These are phyloP conservation scores for Emydura subglobosa DNA, from an alignment of 2,113 vertebrate genomes.

Conservation along the genomic window DNA sequence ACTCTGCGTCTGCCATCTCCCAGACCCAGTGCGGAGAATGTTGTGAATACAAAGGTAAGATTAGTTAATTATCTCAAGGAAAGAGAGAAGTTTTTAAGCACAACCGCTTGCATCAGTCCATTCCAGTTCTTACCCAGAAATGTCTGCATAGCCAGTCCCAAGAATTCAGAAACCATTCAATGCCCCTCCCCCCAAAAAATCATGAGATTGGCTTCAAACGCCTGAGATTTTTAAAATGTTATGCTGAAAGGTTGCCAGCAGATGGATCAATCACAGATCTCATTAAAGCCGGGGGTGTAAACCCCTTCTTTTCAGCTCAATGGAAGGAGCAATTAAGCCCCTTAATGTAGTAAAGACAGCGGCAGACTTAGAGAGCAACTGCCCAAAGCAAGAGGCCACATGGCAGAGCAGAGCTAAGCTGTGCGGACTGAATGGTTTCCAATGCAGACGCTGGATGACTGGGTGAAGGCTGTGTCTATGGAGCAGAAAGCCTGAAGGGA, in stretches of 20 bases:
- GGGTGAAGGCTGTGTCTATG: not conserved
- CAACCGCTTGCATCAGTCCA: not conserved
- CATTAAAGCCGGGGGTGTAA: not conserved
- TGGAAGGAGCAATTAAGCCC: not conserved
- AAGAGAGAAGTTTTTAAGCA: not conserved
- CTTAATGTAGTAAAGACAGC: not conserved
- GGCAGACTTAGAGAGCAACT: not conserved
- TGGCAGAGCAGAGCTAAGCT: not conserved
- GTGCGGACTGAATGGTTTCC: not conserved
- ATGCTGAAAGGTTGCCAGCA: not conserved
- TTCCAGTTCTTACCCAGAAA: not conserved
- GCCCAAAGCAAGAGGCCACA: not conserved
- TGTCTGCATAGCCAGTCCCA: not conserved
- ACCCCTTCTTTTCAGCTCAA: not conserved
- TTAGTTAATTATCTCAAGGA: not conserved
- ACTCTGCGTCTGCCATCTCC: not conserved
- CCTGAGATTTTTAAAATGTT: not conserved
- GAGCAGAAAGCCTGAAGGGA: not conserved
- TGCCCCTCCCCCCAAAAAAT: not conserved
- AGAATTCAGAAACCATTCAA: not conserved
- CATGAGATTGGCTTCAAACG: not conserved
- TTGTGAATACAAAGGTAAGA: not conserved
- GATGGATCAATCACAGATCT: not conserved
- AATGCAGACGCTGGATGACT: not conserved
- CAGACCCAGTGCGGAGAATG: not conserved